Conservation (phyloP, 2,797 vertebrate species). For the Jordanella pulchra region DNA sequence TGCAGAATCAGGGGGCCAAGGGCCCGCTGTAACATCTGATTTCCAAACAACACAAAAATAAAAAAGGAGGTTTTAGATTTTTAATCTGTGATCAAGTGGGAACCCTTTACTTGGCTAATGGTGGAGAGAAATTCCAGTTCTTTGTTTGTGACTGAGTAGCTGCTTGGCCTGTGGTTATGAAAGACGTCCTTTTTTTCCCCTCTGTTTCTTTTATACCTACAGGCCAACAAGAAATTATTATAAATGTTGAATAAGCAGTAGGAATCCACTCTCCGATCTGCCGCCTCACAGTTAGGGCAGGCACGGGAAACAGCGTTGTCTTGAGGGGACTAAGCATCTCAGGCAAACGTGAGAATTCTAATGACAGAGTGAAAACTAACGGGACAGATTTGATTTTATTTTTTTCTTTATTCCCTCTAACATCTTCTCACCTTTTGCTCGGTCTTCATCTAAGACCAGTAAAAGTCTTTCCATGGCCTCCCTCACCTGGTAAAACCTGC, state of each 20-base stretch:
- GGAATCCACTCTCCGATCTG: slow-evolving; percentile 57
- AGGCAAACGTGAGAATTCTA: slow-evolving; percentile 79
- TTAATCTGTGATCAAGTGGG: slow-evolving; percentile 72
- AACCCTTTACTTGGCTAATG: slow-evolving; percentile 82
- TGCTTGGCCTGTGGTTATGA: slow-evolving; percentile 70
- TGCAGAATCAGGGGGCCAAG: slow-evolving; percentile 40
- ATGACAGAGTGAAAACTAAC: slow-evolving; percentile 70
- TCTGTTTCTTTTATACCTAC: slow-evolving; percentile 69
- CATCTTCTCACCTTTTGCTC: slow-evolving; percentile 65
- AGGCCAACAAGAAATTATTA: slow-evolving; percentile 59
- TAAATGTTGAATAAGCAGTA: not conserved
- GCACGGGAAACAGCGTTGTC: slow-evolving; percentile 79
- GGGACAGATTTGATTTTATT: slow-evolving; percentile 44
- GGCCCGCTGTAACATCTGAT: slow-evolving; percentile 8
- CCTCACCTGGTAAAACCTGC: slow-evolving; percentile 55
- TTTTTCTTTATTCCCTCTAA: slow-evolving; percentile 45
- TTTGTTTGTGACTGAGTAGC: slow-evolving; percentile 30
- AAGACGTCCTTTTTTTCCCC: slow-evolving; percentile 47
- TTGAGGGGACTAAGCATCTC: slow-evolving; percentile 79
- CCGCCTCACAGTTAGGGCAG: slow-evolving; percentile 59
- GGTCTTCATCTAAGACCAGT: slow-evolving; percentile 65
- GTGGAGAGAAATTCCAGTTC: slow-evolving; percentile 36
- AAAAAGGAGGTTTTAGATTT: slow-evolving; percentile 29
- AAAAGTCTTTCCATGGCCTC: slow-evolving; percentile 64
- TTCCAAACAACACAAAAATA: not conserved